A percentile compares a stretch with the other conserved stretches of the same genome.
These are phyloP conservation scores for Petrocephalus microphthalmus DNA, from an alignment of 2,113 vertebrate genomes.

Conservation along the genomic window DNA sequence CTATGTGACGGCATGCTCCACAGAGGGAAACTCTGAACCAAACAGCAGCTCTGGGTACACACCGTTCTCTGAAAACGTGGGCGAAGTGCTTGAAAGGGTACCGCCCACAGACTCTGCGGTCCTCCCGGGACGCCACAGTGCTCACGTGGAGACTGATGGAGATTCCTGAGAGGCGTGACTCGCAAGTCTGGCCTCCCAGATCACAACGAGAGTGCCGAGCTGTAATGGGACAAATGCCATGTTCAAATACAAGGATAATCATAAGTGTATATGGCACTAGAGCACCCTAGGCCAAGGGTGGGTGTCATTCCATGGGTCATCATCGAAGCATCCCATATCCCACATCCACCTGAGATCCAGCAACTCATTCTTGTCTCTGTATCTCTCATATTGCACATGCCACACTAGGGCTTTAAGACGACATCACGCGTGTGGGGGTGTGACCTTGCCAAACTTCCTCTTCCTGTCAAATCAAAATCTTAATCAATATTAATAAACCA, in stretches of 20 bases:
- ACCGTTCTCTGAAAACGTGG: not conserved
- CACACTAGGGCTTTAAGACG: not conserved
- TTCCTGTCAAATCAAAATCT: not conserved
- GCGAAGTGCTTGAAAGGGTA: not conserved
- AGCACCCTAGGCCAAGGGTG: not conserved
- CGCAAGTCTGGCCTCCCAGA: not conserved
- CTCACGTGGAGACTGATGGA: not conserved
- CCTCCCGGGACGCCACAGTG: not conserved
- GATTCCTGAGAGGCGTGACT: not conserved
- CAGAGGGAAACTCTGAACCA: not conserved
- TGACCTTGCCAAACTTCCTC: not conserved
- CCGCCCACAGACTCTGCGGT: not conserved
- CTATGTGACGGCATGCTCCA: not conserved
- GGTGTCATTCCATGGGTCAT: not conserved
- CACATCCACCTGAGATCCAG: not conserved
- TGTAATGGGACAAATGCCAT: too few species aligned
- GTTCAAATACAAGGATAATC: not conserved
- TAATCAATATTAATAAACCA: not conserved
- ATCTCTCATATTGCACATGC: not conserved
- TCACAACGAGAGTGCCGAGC: too few species aligned
- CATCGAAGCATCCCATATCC: not conserved
- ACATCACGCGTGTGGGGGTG: not conserved
- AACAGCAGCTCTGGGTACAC: not conserved
- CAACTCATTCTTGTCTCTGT: not conserved
- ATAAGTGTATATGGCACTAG: not conserved